phyloP scores from a whole-genome alignment of 2,888 invertebrate genomes.

The Tetragonula carbonaria region DNA sequence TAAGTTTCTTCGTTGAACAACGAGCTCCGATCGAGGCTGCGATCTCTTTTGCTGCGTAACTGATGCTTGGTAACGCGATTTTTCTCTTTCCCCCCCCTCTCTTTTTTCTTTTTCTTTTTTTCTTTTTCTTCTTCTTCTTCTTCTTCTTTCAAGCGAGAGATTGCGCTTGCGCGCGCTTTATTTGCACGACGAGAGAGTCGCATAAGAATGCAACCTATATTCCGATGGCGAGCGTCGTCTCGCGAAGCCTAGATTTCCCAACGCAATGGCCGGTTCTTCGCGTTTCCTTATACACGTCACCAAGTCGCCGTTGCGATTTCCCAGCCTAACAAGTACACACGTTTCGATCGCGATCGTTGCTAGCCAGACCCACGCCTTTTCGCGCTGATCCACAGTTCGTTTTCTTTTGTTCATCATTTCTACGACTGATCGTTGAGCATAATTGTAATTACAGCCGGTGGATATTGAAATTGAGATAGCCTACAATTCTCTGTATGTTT shows the following conservation, averaged over 20 bases:
- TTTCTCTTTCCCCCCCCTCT: not conserved
- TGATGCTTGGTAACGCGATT: not conserved
- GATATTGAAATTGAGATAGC: too few species aligned
- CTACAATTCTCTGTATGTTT: too few species aligned
- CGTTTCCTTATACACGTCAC: conserved; percentile 45
- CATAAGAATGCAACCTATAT: conserved; percentile 44
- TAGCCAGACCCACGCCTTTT: not conserved
- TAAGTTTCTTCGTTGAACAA: conserved; percentile 58
- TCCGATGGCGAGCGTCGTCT: conserved; percentile 32
- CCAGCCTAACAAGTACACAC: conserved; percentile 26
- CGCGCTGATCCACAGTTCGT: not conserved
- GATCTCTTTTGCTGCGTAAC: conserved; percentile 35
- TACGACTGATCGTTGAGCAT: too few species aligned
- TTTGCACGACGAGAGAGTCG: conserved; percentile 40
- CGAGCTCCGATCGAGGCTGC: conserved; percentile 41
- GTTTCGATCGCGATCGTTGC: not conserved
- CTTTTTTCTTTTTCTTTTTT: not conserved
- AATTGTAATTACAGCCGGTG: too few species aligned
- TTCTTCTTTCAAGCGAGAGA: not conserved
- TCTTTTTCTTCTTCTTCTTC: not conserved
- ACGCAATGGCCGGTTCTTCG: conserved; percentile 32
- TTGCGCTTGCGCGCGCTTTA: conserved; percentile 26
- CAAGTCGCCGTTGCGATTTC: conserved; percentile 3
- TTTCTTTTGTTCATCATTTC: too few species aligned
- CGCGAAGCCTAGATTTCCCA: conserved; percentile 29